Conservation (phyloP, 2,888 invertebrate species). For the Escarpia spicata region DNA sequence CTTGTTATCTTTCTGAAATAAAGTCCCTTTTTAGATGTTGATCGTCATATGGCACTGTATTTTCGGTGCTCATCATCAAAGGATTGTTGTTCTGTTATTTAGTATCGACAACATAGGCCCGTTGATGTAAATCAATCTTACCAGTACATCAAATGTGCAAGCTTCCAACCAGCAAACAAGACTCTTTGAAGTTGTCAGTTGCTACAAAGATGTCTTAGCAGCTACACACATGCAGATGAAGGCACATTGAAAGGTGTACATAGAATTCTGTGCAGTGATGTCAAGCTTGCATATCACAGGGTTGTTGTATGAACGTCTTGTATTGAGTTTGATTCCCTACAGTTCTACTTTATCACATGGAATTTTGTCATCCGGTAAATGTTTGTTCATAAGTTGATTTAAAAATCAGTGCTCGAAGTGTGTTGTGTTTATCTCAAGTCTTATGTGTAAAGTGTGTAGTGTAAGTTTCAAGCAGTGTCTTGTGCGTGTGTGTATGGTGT, state of each 20-base stretch:
- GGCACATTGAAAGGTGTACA: neutral
- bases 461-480: too few species aligned
- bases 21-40: neutral
- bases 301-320: neutral
- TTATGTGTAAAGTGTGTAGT: too few species aligned
- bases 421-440: neutral
- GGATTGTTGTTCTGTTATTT: neutral
- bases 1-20: neutral
- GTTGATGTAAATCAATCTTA: neutral
- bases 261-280: neutral
- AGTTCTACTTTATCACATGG: neutral
- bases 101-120: neutral
- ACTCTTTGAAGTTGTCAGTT: neutral
- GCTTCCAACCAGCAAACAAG: neutral
- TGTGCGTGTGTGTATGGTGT: too few species aligned
- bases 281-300: neutral
- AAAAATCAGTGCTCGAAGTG: neutral
- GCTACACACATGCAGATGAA: neutral
- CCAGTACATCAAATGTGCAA: neutral
- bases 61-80: neutral
- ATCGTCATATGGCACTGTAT: neutral
- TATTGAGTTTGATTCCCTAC: neutral
- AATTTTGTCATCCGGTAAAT: neutral
- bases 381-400: neutral
- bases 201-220: neutral